Percentiles rank a stretch among this genome's conserved stretches.
Conservation (phyloP, 1,140 invertebrate genomes). For the Bombus waltoni region DNA sequence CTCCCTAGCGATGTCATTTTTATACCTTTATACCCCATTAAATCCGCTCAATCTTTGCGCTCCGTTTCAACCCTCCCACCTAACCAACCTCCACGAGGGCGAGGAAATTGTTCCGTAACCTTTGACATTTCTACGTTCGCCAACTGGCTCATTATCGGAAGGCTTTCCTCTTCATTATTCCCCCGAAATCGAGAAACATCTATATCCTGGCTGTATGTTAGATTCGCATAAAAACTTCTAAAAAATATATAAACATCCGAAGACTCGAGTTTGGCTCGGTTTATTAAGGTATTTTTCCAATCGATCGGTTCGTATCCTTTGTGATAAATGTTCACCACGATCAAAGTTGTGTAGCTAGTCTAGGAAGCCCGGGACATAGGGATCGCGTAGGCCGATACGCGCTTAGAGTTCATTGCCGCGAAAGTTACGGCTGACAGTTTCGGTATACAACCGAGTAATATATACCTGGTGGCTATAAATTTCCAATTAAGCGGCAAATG, state of each 20-base stretch:
- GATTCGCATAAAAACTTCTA: neutral
- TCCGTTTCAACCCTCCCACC: neutral
- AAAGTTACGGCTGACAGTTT: slow-evolving; percentile 49
- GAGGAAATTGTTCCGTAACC: neutral
- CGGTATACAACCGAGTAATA: slow-evolving; percentile 42
- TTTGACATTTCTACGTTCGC: neutral
- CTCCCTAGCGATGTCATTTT: slow-evolving; percentile 65
- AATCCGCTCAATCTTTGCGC: slow-evolving; percentile 60
- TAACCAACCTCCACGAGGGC: neutral
- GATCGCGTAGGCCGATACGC: neutral
- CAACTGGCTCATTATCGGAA: neutral
- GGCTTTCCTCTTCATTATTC: neutral
- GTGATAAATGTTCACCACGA: neutral
- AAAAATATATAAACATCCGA: neutral
- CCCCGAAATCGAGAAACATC: too few species aligned
- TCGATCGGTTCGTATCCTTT: neutral
- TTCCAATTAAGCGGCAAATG: slow-evolving; percentile 65
- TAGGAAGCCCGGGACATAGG: neutral
- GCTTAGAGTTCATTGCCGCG: slow-evolving; percentile 43
- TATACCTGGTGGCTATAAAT: slow-evolving; percentile 57
- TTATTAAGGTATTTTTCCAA: neutral
- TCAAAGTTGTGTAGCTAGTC: neutral
- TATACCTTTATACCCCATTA: slow-evolving; percentile 69
- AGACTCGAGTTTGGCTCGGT: neutral
- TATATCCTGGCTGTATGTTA: neutral